These are phyloP conservation scores for Danio jaintianensis DNA, from an alignment of 2,797 vertebrate genomes.

Conservation along the genomic window DNA sequence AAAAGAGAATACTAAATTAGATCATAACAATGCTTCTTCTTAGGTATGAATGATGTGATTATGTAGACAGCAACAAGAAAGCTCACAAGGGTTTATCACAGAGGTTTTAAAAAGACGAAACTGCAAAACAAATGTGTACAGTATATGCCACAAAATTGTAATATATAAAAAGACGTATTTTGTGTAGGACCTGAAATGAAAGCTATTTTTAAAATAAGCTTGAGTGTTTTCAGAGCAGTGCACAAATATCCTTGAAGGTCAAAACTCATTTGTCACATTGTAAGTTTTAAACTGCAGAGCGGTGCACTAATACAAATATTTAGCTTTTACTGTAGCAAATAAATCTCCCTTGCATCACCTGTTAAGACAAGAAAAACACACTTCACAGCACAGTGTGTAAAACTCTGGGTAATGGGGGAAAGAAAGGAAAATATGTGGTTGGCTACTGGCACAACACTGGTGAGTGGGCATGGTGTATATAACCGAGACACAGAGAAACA, in stretches of 20 bases:
- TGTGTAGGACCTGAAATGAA: conserved; percentile 74
- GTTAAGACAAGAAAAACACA: conserved; percentile 70
- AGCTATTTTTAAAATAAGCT: conserved; percentile 84
- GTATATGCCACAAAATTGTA: not conserved
- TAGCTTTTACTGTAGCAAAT: conserved; percentile 74
- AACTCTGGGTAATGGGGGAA: not conserved
- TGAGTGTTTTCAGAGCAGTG: conserved; percentile 79
- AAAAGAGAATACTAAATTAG: conserved; percentile 16
- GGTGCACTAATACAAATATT: conserved; percentile 73
- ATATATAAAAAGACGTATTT: not conserved
- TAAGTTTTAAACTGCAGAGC: conserved; percentile 74
- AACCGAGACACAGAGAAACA: not conserved
- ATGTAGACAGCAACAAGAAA: not conserved
- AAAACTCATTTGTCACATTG: conserved; percentile 81
- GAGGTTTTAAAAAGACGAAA: not conserved
- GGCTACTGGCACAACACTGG: not conserved
- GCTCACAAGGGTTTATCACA: not conserved
- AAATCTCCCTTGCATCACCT: conserved; percentile 72
- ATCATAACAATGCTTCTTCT: not conserved
- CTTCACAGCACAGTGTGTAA: conserved; percentile 53
- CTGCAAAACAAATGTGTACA: not conserved
- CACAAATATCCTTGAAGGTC: conserved; percentile 83
- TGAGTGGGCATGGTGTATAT: conserved; percentile 15
- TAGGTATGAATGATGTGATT: not conserved
- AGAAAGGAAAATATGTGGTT: not conserved